A percentile compares a stretch with the other conserved stretches of the same genome.
Evolutionary conservation across 2,888 invertebrate genomes (phyloP).

Genomic region (Aproaerema taeniolella): DNA sequence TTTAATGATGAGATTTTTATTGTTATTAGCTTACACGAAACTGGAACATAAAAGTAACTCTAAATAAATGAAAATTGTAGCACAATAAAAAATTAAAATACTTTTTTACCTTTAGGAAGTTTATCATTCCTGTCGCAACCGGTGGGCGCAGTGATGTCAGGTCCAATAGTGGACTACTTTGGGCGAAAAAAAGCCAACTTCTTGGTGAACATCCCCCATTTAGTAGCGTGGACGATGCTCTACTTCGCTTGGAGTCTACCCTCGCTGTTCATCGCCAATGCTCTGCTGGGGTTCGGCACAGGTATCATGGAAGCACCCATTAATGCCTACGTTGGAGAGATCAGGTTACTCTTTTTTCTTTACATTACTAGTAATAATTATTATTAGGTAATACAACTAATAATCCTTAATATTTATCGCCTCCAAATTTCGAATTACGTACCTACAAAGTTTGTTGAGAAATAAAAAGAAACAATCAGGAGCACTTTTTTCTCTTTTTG

Average conservation of each 20-base stretch:
- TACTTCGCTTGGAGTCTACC: conserved; percentile 63
- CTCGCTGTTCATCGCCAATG: conserved; percentile 64
- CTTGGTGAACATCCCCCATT: conserved; percentile 73
- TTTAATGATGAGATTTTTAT: too few relatives aligned
- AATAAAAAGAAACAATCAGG: too few relatives aligned
- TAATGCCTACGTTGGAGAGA: conserved; percentile 77
- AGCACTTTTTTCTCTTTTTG: too few relatives aligned
- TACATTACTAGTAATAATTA: too few relatives aligned
- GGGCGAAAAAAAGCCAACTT: conserved; percentile 75
- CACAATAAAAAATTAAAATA: neutral
- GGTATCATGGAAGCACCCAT: conserved; percentile 79
- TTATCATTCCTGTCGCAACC: conserved; percentile 75
- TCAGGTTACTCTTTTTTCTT: too few relatives aligned
- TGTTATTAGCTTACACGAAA: too few relatives aligned
- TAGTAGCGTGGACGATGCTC: conserved; percentile 75
- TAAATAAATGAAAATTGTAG: too few relatives aligned
- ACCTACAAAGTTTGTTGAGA: too few relatives aligned
- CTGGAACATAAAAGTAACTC: too few relatives aligned
- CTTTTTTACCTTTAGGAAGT: conserved; percentile 57
- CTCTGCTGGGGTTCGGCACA: conserved; percentile 71
- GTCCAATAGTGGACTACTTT: conserved; percentile 71
- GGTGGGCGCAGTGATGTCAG: conserved; percentile 72
- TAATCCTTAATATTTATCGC: too few relatives aligned
- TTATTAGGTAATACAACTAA: too few relatives aligned
- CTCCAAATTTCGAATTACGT: too few relatives aligned